These are phyloP conservation scores for Perca flavescens DNA, from an alignment of 2,113 vertebrate species.

Conservation along the genomic window DNA sequence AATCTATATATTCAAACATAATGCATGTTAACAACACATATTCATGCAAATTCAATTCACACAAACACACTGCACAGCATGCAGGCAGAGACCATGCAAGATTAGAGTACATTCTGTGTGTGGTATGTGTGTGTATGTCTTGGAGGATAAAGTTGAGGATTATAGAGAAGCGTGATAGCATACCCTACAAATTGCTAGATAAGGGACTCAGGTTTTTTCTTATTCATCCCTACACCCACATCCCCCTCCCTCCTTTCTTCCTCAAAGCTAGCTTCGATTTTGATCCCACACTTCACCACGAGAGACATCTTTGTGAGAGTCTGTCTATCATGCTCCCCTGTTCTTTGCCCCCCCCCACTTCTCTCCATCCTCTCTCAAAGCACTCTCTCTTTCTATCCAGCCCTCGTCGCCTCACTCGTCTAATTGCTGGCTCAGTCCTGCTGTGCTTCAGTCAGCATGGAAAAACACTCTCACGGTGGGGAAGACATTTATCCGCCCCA, in stretches of 20 bases:
- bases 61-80: background rate
- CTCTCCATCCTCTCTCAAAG: slow-evolving; percentile 21
- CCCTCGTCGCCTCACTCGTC: slow-evolving; percentile 54
- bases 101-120: slow-evolving; percentile 37
- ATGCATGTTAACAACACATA: slow-evolving; percentile 38
- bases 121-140: slow-evolving; percentile 48
- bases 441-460: slow-evolving; percentile 76
- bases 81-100: slow-evolving; percentile 22
- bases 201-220: slow-evolving; percentile 58
- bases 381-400: slow-evolving; percentile 39
- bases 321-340: slow-evolving; percentile 43
- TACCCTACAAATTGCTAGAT: slow-evolving; percentile 71
- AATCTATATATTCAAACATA: background rate
- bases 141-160: slow-evolving; percentile 70
- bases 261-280: slow-evolving; percentile 67
- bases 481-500: slow-evolving; percentile 67
- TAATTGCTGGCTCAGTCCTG: slow-evolving; percentile 78
- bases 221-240: slow-evolving; percentile 53
- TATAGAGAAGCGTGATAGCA: slow-evolving; percentile 67
- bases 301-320: slow-evolving; percentile 68
- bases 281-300: slow-evolving; percentile 69
- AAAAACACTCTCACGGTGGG: slow-evolving; percentile 73
- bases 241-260: slow-evolving; percentile 53
- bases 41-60: slow-evolving; percentile 1
- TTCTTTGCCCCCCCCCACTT: background rate